Evolutionary conservation across 1,140 invertebrate species (phyloP).

Genomic region (Zelostemma sp.): DNA sequence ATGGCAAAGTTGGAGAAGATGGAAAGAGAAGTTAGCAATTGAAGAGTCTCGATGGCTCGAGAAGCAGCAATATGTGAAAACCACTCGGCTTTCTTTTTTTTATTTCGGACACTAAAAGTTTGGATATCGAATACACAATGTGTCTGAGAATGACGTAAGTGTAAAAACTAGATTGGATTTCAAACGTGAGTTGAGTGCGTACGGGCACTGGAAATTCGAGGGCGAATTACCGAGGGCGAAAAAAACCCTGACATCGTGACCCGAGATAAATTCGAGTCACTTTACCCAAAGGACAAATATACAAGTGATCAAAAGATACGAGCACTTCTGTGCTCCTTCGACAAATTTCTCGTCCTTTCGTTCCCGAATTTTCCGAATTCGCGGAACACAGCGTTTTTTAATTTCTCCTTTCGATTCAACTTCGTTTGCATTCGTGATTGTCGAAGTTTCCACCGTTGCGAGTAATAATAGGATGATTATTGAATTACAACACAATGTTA

Average conservation of each 20-base stretch:
- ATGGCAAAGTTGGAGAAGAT: too few relatives aligned
- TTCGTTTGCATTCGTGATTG: too few relatives aligned
- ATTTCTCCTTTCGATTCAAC: too few relatives aligned
- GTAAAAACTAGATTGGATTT: conserved; percentile 57
- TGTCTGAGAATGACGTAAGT: conserved; percentile 45
- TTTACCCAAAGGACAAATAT: conserved; percentile 14
- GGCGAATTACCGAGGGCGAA: conserved; percentile 13
- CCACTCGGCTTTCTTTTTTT: conserved; percentile 8
- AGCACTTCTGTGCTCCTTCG: neutral
- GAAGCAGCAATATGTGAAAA: conserved; percentile 22
- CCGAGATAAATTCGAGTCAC: conserved; percentile 15
- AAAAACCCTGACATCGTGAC: conserved; percentile 14
- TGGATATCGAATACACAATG: conserved; percentile 40
- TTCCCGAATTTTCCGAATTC: neutral
- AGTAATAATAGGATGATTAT: too few relatives aligned
- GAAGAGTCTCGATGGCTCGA: conserved; percentile 23
- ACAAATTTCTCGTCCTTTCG: neutral
- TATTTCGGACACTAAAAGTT: conserved; percentile 21
- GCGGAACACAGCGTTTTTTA: too few relatives aligned
- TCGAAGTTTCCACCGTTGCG: too few relatives aligned
- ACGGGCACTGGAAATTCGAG: conserved; percentile 2
- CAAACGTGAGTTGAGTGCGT: conserved; percentile 49
- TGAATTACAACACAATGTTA: too few relatives aligned
- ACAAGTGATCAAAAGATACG: neutral
- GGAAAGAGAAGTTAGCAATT: too few relatives aligned